Evolutionary conservation across 2,113 vertebrate species (phyloP), one percentile per base, ranked within the genome.

Genomic region (Macrotis lagotis): DNA sequence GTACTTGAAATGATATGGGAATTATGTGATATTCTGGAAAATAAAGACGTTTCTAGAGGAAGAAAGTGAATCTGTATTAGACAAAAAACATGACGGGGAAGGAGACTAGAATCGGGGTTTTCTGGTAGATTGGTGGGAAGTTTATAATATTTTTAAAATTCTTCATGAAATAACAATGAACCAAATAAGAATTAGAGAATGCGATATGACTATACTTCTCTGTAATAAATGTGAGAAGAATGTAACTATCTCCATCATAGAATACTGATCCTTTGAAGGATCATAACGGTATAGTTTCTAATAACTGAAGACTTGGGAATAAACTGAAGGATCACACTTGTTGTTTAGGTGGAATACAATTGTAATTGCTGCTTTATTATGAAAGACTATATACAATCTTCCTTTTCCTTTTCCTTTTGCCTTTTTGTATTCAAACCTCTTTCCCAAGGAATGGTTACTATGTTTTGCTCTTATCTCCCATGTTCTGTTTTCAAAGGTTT

Each of bases 391-490:
- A 91, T 47, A 93, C 48, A 50, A 24, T 12, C 44, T 47, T 49
- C 44, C 22, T 94, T 94, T 94, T 49, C 44, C 22, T 94, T 94
- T 94, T 92, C 83, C 66, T 66, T 92, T 94, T 89, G 48, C 50
- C 51, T 14, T 74, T 55, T 94, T 26, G 50, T 89, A 93, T 55
- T 94, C 10, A 91, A 10, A 92, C 24, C n/a, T 55, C 53, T 95
- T 66, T 4, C 44, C 24, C 90, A 88, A 52, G 3, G 28, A 66
- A 37, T 37, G 31, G 31, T 66, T 37, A 37, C 31, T 66, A 3
- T 66, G 31, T 66, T 31, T 66, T 28, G 59, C 31, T 10, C 28
- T 4, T 12, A 66, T 37, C 11, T 37, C 28, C 31, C 31, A 28
- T 66, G 59, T 66, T 10, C 12, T 37, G 14, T 66, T 66, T 48